phyloP scores from a whole-genome alignment of 53 echinoderm and acorn worm species.

The Zoroaster sp. region DNA sequence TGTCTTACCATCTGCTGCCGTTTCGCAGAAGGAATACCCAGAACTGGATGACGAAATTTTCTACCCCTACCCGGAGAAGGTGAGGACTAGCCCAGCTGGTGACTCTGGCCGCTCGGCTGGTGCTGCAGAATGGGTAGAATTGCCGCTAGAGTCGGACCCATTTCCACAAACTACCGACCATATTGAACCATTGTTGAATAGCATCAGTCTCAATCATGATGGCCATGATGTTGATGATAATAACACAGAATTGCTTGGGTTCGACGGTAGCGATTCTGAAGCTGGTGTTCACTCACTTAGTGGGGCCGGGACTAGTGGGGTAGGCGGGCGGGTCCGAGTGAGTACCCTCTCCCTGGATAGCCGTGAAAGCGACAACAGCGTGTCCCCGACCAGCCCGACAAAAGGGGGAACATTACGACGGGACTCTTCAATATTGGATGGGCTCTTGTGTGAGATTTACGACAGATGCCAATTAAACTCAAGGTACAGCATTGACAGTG shows the following conservation, averaged over 20 bases:
- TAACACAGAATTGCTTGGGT: not conserved
- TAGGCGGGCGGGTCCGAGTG: not conserved
- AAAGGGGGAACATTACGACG: not conserved
- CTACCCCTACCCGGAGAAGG: conserved; percentile 31
- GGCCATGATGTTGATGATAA: not conserved
- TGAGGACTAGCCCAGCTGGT: not conserved
- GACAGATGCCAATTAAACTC: conserved; percentile 79
- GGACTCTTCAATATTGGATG: conserved; percentile 84
- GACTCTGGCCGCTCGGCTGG: not conserved
- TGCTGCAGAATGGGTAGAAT: conserved; percentile 14
- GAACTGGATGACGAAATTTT: conserved; percentile 68
- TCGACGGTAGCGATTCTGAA: conserved; percentile 41
- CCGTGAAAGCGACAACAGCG: conserved; percentile 61
- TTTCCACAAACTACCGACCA: not conserved
- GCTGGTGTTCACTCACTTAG: not conserved
- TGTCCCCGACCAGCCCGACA: conserved; percentile 19
- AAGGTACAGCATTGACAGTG: conserved; percentile 84
- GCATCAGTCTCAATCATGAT: not conserved
- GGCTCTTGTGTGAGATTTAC: conserved; percentile 89
- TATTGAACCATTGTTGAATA: conserved; percentile 1
- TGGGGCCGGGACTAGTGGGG: not conserved
- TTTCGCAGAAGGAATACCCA: conserved; percentile 66
- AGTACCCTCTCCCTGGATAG: conserved; percentile 36
- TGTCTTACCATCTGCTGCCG: conserved; percentile 50
- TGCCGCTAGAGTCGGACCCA: conserved; percentile 29